Evolutionary conservation across 2,888 invertebrate genomes (phyloP), one percentile per base, ranked within the genome.

Genomic region (Taphrorychus bicolor): DNA sequence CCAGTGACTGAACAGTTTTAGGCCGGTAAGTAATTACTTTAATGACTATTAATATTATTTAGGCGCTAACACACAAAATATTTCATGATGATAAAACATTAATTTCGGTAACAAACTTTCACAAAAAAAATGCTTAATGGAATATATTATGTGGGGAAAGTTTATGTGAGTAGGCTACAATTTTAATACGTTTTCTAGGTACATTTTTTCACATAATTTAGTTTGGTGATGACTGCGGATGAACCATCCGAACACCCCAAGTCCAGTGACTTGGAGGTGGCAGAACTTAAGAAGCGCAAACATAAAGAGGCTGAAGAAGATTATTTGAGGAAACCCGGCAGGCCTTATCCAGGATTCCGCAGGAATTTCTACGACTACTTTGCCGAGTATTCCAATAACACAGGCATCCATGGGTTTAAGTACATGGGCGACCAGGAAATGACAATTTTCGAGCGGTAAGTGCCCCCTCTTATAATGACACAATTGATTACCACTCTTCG

Each of bases 401-500:
- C 81, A 5, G 79, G 82, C 22, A 76, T 83, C 9, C 83, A 82
- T 71, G 83, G 83, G 0, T 77, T 82, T 53, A 76, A 79, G 60
- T 83, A 82, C 73, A 76, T 82, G 73, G 81, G 81, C 7, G 83
- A 83, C 70, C 75, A 75, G 18, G 76, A 78, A 11, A 73, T 83
- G 58, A 77, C 79, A 2, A 65, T 77, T 16, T 72, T 79, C 49
- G 83, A 84, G 74, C 82, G 78, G 83, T 81, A 74, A 75, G 72
- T 59, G 4, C 16, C 17, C 5, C 11, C 11, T 32, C 32, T 2
- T 5, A 23, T 23, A 7, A 5, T 23, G 4, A 11, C 3, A 1
- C 3, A 9, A 9, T 32, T 3, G 32, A 3, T 32, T 32, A 9
- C 3, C 11, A 32, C 7, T 32, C 11, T 32, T 3, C 32, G 32